phyloP scores from a whole-genome alignment of 2,797 vertebrate species.

The Lateolabrax maculatus region DNA sequence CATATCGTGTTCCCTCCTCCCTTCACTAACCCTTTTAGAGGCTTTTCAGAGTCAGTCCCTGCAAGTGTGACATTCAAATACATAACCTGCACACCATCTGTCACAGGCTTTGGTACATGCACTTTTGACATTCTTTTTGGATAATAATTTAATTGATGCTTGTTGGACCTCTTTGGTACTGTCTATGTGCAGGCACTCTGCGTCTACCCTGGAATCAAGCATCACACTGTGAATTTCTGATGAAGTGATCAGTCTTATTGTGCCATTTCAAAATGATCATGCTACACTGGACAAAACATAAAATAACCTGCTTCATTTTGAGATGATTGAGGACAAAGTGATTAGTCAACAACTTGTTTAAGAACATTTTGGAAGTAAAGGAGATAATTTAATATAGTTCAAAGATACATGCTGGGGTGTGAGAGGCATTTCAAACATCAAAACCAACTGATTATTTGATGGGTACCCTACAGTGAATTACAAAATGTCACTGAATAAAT shows the following conservation, averaged over 20 bases:
- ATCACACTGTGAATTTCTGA: conserved; percentile 21
- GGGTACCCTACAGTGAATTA: conserved; percentile 30
- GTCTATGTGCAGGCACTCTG: background rate
- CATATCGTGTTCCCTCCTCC: conserved; percentile 18
- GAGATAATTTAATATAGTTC: background rate
- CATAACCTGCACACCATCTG: conserved; percentile 22
- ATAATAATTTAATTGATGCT: conserved; percentile 12
- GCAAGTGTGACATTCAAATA: conserved; percentile 31
- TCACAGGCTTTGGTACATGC: background rate
- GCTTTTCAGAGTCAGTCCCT: conserved; percentile 6
- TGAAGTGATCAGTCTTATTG: conserved; percentile 23
- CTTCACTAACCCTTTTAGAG: conserved; percentile 30
- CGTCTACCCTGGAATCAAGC: conserved; percentile 15
- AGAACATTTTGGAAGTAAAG: conserved; percentile 19
- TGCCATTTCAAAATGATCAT: background rate
- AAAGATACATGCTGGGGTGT: background rate
- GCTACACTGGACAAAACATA: background rate
- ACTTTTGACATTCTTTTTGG: conserved; percentile 13
- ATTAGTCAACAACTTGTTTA: conserved; percentile 20
- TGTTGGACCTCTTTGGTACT: conserved; percentile 19
- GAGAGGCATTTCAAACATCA: conserved; percentile 35
- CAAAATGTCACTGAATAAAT: conserved; percentile 54
- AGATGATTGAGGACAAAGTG: too few relatives aligned
- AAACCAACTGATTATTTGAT: conserved; percentile 39
- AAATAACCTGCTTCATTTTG: conserved; percentile 1